Conservation (phyloP, 2,113 vertebrate genomes). For the Hipposideros armiger region DNA sequence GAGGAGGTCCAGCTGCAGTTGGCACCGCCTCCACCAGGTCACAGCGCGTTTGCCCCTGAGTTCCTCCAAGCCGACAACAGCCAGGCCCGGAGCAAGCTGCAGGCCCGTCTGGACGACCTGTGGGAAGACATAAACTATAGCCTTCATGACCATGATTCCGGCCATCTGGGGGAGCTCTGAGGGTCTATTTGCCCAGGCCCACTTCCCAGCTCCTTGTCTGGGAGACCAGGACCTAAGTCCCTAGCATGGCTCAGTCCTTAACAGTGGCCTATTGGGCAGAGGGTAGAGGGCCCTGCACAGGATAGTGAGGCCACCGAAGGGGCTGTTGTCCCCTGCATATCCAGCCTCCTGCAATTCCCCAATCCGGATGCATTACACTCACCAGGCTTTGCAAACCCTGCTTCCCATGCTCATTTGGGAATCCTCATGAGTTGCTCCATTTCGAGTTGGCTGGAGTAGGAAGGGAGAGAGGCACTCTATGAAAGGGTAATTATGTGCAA, state of each 20-base stretch:
- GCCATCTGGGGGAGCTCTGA: constrained; percentile 53
- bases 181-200: not conserved
- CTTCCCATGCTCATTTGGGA: constrained; percentile 66
- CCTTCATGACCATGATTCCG: constrained; percentile 77
- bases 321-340: not conserved
- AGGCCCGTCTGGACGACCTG: constrained; percentile 89
- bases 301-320: not conserved
- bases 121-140: constrained; percentile 92
- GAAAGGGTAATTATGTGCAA: not conserved
- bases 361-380: constrained; percentile 66
- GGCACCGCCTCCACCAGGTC: constrained; percentile 66
- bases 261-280: not conserved
- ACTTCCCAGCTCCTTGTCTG: not conserved
- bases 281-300: constrained; percentile 29
- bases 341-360: not conserved
- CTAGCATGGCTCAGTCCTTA: not conserved
- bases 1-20: constrained; percentile 87
- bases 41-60: not conserved
- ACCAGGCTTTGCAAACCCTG: constrained; percentile 67
- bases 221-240: not conserved
- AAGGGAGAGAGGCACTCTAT: not conserved
- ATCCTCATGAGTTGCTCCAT: constrained; percentile 4
- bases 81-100: constrained; percentile 88
- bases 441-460: not conserved
- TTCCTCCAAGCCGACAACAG: not conserved